Evolutionary conservation across 2,113 vertebrate species (phyloP), one percentile per base, ranked within the genome.

Genomic region (Rhinichthys klamathensis): DNA sequence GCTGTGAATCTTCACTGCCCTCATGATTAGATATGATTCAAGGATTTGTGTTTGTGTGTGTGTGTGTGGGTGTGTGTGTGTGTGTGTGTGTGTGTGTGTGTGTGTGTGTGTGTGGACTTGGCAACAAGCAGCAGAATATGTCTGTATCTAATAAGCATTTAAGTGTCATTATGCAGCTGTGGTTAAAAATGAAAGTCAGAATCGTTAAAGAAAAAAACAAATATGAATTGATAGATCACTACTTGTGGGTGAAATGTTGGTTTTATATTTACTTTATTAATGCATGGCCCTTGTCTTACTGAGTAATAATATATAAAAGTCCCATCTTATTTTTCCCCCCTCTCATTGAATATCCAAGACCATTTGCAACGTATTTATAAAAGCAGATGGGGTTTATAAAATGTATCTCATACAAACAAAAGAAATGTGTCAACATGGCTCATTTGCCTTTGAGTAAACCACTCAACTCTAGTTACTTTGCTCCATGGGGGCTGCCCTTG

Each of bases 401-500:
- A 76, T 54, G n/a, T 54, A 12, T 49, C 38, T 58, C 30, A 23
- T 77, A 10, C 75, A 35, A 58, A 35, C 27, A 56, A 77, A 61
- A 41, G 0, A 60, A 25, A n/a, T 61, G n/a, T 79, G 32, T 79
- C 56, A 79, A 60, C 32, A 41, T 79, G 32, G 56, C 56, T 41
- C 23, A 15, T 51, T 49, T 51, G 46, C 32, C 21, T 58, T 60
- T 41, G 35, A 60, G 76, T 35, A 78, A 78, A 58, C 30, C 51
- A 58, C 9, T 78, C 35, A 58, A 79, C 56, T 60, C 77, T 6
- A 61, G 77, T 60, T 60, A 60, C 30, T 79, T 60, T 56, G 30
- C 32, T 79, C 77, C 49, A 32, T 79, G 32, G 12, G 56, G 56
- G 54, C 30, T 61, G 77, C 54, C 54, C 77, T 44, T 79, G 32